Base-by-base conservation (phyloP, 2,888 invertebrate genomes). In the Acanthosepion pharaonis region DNA sequence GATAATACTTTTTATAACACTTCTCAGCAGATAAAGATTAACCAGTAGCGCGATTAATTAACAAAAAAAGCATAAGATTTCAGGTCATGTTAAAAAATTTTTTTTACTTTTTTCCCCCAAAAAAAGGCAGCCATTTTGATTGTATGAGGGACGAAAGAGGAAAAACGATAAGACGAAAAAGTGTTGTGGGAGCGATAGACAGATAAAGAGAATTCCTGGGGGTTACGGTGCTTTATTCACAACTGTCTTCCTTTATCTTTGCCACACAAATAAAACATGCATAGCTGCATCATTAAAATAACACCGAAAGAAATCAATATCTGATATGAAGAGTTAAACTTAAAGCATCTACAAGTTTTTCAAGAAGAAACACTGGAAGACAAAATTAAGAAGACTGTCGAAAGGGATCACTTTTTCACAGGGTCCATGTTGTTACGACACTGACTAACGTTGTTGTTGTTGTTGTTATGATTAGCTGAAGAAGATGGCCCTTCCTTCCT, bases 111-210 rank as follows among this genome's bases (percentile, higher is more conserved):
- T 78, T 33, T 42, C 2, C 42, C 42, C 42, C 42, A 1, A 42
- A 23, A 33, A 78, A n/a, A 78, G 78, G 78, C 78, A 78, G 78
- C 78, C 78, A 78, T 78, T 78, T 78, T 78, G 78, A 78, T 78
- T 78, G 78, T 15, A 78, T 78, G 78, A 78, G 78, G 78, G 78
- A n/a, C 78, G 11, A 78, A 15, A 33, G 33, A 25, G 23, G 33
- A 23, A 11, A 78, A 11, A n/a, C 15, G 33, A 33, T 33, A 33
- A 23, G 33, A n/a, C 5, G 23, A 33, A 15, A 78, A 6, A 15
- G 78, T 23, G 5, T 20, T 11, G n/a, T 4, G 11, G 15, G 0
- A 33, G 15, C n/a, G 78, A 33, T 20, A 33, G 78, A n/a, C 15
- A 15, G 78, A 18, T 28, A 15, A 9, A n/a, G n/a, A 78, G 78